These are phyloP conservation scores for Dichetophora obliterata DNA, from an alignment of 2,888 invertebrate species.

Conservation along the genomic window DNA sequence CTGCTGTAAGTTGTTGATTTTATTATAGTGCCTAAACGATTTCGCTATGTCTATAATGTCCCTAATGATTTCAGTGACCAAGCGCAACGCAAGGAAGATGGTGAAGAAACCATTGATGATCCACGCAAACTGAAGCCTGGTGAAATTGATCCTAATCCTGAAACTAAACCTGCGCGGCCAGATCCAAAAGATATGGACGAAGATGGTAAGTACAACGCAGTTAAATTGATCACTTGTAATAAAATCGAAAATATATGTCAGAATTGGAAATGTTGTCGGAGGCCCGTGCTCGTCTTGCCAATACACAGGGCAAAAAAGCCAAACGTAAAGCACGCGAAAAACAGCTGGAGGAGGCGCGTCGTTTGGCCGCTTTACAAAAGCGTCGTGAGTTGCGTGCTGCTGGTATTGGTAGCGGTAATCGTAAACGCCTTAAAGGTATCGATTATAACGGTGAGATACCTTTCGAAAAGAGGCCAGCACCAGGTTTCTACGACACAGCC, in stretches of 20 bases:
- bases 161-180: conserved; percentile 98
- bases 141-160: conserved; percentile 99
- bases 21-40: not conserved
- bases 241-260: conserved; percentile 59
- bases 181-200: conserved; percentile 99
- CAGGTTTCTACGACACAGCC: conserved; percentile 96
- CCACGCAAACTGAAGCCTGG: conserved; percentile 98
- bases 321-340: conserved; percentile 97
- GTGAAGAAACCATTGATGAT: conserved; percentile 92
- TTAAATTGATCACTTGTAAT: no score
- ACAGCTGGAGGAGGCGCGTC: conserved; percentile 96
- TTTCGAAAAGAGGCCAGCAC: conserved; percentile 93
- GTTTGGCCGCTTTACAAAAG: conserved; percentile 97
- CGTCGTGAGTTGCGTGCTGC: conserved; percentile 97
- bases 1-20: conserved; percentile 78
- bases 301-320: conserved; percentile 95
- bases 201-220: conserved; percentile 78
- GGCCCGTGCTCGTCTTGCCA: conserved; percentile 97
- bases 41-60: no score
- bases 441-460: conserved; percentile 98
- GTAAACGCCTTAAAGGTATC: conserved; percentile 82
- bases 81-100: conserved; percentile 96
- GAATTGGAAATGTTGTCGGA: conserved; percentile 99
- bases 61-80: conserved; percentile 85
- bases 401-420: conserved; percentile 79